Evolutionary conservation across 2,797 vertebrate genomes (phyloP).

Genomic region (Eulemur coronatus): DNA sequence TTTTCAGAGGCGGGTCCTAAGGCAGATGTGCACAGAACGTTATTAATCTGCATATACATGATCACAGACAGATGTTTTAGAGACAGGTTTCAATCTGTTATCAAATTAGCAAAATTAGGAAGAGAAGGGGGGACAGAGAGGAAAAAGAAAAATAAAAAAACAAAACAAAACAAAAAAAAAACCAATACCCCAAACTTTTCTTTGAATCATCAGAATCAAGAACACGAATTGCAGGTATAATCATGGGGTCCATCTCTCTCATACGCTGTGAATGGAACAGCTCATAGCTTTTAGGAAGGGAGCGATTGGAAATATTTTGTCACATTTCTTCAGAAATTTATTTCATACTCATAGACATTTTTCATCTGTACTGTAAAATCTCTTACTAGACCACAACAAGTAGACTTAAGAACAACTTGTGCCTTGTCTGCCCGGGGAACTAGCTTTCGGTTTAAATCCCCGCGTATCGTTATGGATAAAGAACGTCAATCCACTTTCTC

Average conservation of each 20-base stretch:
- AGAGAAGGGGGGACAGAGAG: background rate
- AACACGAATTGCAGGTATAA: background rate
- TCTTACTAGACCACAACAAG: conserved; percentile 9
- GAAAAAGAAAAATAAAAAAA: background rate
- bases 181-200: background rate
- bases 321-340: conserved; percentile 30
- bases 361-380: conserved; percentile 9
- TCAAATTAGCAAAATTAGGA: background rate
- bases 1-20: background rate
- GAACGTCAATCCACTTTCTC: background rate
- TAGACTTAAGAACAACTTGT: background rate
- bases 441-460: background rate
- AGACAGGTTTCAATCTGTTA: background rate
- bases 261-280: background rate
- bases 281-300: background rate
- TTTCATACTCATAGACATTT: background rate
- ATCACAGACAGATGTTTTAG: background rate
- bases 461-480: background rate
- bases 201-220: background rate
- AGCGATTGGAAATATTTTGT: background rate
- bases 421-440: background rate
- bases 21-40: background rate
- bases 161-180: background rate
- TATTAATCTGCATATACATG: background rate
- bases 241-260: too few species aligned